Evolutionary conservation across 2,113 vertebrate species (phyloP), one percentile per base, ranked within the genome.

Genomic region (Stigmatopora argus): DNA sequence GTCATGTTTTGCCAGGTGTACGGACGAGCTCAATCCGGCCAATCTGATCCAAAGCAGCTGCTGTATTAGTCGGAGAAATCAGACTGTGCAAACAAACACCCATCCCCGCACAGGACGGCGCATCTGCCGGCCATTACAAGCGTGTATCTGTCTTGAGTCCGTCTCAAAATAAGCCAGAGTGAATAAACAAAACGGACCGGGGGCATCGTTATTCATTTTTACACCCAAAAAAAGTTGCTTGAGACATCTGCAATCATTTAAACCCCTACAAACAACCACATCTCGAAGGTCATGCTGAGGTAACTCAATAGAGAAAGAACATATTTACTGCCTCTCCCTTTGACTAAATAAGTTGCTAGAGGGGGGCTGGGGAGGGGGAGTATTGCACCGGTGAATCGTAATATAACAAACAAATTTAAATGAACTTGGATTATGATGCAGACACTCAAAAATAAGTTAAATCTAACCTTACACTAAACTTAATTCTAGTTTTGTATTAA

Each of bases 1-100:
- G 89, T 92, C 88, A 91, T 95, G 92, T 96, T 96, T 95, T 94
- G 90, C 91, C 94, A 96, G 96, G 94, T 98, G 94, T 73, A 82
- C 44, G 67, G 48, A 19, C 63, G 90, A 83, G 78, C 73, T 75
- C 63, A 52, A 66, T 78, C 75, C 79, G 89, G n/a, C 82, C 86
- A 83, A 82, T 89, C 89, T 94, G 92, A 95, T 97, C 92, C 88
- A 89, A 92, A 91, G 68, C 94, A 96, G 93, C 94, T 98, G 95
- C 90, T 80, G 92, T 93, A 61, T 93, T 89, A 91, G 90, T 88
- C 92, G 92, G 90, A 90, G 91, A 94, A 94, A 91, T 90, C 92
- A 93, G 90, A 91, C 92, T 93, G 91, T 92, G 85, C 90, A 96
- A 96, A 96, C 93, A 96, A 96, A 95, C 93, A 92, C 87, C 89